phyloP scores from a whole-genome alignment of 2,797 vertebrate species.

The Propithecus deckenii region DNA sequence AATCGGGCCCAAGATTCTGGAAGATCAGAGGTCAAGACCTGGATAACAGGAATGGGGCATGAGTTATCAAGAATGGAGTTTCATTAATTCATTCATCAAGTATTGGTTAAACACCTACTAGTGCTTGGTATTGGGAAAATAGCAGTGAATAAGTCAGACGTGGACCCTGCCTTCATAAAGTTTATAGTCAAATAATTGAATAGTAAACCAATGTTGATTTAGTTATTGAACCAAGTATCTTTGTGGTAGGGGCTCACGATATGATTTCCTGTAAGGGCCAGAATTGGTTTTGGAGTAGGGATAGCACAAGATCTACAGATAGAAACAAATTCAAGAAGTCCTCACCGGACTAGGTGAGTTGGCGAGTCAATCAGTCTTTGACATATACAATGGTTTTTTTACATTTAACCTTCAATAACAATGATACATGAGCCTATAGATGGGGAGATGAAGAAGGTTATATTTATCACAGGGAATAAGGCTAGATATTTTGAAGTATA shows the following conservation, averaged over 20 bases:
- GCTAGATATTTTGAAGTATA: neutral
- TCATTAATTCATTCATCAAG: neutral
- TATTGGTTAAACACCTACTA: neutral
- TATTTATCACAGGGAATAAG: neutral
- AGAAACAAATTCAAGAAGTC: neutral
- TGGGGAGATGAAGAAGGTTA: neutral
- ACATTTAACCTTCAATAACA: neutral
- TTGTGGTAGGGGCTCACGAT: neutral
- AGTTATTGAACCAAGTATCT: neutral
- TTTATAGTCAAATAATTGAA: slow-evolving; percentile 43
- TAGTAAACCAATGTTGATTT: neutral
- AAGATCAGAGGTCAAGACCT: slow-evolving; percentile 1
- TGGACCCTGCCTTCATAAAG: neutral
- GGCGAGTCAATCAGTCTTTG: neutral
- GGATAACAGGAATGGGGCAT: neutral
- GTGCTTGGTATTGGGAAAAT: neutral
- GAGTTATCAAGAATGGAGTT: neutral
- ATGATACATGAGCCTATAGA: neutral
- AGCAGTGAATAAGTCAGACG: neutral
- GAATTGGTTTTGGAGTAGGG: neutral
- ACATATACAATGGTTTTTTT: neutral
- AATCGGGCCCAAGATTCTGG: neutral
- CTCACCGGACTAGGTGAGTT: neutral
- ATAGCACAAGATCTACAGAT: neutral
- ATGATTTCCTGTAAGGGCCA: neutral